These are phyloP conservation scores for Furcula furcula DNA, from an alignment of 2,888 invertebrate species.

Conservation along the genomic window DNA sequence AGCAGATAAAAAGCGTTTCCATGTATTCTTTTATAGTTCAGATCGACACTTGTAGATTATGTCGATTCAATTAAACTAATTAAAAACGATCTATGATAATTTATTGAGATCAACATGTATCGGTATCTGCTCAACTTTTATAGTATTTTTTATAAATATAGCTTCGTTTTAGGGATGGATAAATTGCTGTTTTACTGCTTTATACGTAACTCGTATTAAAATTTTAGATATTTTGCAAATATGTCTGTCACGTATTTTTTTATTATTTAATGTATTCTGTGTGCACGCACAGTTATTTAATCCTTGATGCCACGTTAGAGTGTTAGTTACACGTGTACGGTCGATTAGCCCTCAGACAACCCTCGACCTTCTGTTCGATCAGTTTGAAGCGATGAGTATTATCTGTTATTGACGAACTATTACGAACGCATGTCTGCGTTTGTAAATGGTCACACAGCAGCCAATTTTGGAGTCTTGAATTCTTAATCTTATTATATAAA, in stretches of 20 bases:
- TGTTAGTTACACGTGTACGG: neutral
- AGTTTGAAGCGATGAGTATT: neutral
- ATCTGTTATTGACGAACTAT: too few species aligned
- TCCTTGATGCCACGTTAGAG: neutral
- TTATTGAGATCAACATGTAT: neutral
- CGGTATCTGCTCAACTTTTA: neutral
- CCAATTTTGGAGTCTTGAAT: too few species aligned
- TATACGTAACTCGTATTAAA: too few species aligned
- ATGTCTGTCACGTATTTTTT: too few species aligned
- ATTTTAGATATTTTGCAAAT: too few species aligned
- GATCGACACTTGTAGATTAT: constrained; percentile 20
- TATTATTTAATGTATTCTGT: too few species aligned
- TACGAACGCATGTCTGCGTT: too few species aligned
- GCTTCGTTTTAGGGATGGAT: too few species aligned
- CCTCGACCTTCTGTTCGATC: neutral
- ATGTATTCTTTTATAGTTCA: constrained; percentile 22
- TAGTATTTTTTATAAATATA: neutral
- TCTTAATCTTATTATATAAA: too few species aligned
- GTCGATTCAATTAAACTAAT: constrained; percentile 20
- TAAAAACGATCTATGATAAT: constrained; percentile 14
- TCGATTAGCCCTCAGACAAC: neutral
- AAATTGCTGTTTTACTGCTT: too few species aligned
- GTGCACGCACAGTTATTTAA: too few species aligned
- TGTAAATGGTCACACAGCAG: too few species aligned
- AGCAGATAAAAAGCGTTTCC: constrained; percentile 24